Conservation (phyloP, 1,140 invertebrate genomes). For the Scaptomyza pallida region DNA sequence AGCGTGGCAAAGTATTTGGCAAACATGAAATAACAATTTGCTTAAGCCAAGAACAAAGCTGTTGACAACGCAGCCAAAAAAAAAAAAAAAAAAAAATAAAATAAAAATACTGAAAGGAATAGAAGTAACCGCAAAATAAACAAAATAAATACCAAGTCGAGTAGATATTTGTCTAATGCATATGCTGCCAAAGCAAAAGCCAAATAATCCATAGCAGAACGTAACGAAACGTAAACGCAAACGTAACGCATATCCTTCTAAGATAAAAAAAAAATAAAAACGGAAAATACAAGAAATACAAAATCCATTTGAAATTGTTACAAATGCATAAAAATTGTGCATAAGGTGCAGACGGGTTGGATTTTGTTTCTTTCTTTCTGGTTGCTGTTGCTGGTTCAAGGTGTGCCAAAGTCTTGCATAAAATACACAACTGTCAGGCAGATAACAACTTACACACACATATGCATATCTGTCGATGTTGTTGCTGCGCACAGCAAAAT, state of each 20-base stretch:
- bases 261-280: conserved; percentile 15
- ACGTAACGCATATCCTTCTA: conserved; percentile 32
- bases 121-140: conserved; percentile 63
- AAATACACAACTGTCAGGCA: conserved; percentile 50
- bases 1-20: conserved; percentile 75
- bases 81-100: neutral
- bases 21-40: conserved; percentile 79
- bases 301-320: conserved; percentile 72
- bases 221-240: conserved; percentile 40
- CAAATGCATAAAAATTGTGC: conserved; percentile 51
- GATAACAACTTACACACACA: conserved; percentile 44
- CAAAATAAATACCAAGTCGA: conserved; percentile 62
- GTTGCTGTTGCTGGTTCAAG: conserved; percentile 26
- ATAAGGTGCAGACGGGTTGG: conserved; percentile 4
- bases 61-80: conserved; percentile 62
- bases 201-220: conserved; percentile 65
- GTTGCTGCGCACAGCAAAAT: conserved; percentile 16
- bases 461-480: conserved; percentile 61
- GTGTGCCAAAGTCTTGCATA: conserved; percentile 52
- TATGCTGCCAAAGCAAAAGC: conserved; percentile 52
- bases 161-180: conserved; percentile 63
- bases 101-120: neutral
- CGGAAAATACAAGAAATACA: conserved; percentile 16
- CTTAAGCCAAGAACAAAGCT: conserved; percentile 57
- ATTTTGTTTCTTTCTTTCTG: conserved; percentile 4